Evolutionary conservation across 2,797 vertebrate genomes (phyloP), one percentile per base, ranked within the genome.

Genomic region (Scomberomorus guttatus): DNA sequence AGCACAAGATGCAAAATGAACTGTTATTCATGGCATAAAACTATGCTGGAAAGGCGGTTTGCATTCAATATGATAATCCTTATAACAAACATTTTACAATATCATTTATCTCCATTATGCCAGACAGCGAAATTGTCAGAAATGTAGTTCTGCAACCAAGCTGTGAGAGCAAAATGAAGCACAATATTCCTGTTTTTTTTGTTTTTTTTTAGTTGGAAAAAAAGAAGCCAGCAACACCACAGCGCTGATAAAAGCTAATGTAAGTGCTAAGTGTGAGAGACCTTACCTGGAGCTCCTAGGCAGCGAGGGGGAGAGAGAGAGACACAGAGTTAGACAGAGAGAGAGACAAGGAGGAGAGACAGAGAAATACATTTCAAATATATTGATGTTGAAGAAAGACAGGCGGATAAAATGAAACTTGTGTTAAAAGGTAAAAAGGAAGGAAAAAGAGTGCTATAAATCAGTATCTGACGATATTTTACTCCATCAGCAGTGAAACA

Each of bases 251-350:
- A 73, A 87, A 90, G 86, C 90, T 87, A 61, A 90, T 89, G 88
- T 79, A 81, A 65, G 77, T 90, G 85, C 83, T 92, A 70, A 73
- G 69, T 87, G 80, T 86, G 65, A 88, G 79, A 83, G 66, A 83
- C 86, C 98, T 99, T 98, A 99, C 98, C 98, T 99, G 98, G 90
- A 99, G 97, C 95, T 99, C 98, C 98, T 99, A 92, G 93, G 95
- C 92, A 94, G 97, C 97, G 92, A 94, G 95, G 93, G 96, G 95
- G 95, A 96, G 86, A 92, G 86, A 94, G 87, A 93, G 84, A 94
- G 88, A 94, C 81, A 94, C 80, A 88, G 81, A 81, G 88, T 93
- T 93, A 94, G 84, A 91, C 52, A 85, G 75, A 92, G 77, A 90
- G 75, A 82, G 83, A 85, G 87, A 85, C 73, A 82, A 59, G 60